Base-by-base conservation (phyloP, 1,140 invertebrate genomes). In the Tetramorium simillimum region DNA sequence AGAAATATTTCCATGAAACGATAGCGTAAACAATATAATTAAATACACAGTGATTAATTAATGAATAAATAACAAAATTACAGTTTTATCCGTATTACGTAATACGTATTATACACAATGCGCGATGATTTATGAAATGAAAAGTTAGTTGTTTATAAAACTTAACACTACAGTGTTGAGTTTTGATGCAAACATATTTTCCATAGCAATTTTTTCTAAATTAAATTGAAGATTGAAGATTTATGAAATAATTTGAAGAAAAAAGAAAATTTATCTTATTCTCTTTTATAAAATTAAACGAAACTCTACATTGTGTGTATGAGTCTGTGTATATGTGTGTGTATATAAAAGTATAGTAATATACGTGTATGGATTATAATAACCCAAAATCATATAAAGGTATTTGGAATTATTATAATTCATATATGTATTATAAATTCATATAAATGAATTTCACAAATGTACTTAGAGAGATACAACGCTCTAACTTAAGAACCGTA, bases 401-500 rank as follows among this genome's bases (percentile, higher is more conserved):
- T 33, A 33, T 33, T 33, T 33, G 33, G 33, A 33, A 33, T 33
- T 33, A 33, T 33, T 33, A 33, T 33, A 33, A 33, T 33, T 33
- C 33, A 33, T 33, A 33, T 33, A 4, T 33, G 4, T 33, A 33
- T 33, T 33, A 33, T 33, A 33, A 33, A 33, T 33, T 3, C 33
- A 33, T 33, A 33, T 33, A 33, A 33, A 33, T 33, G 33, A 33
- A 33, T 0, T 33, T 33, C 33, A 21, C 21, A 82, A 51, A 82
- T 33, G 37, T 72, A 82, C 56, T 72, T 72, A 6, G 67, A 70
- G 65, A 72, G 46, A 21, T 70, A 70, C 9, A 70, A 5, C n/a
- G n/a, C n/a, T 33, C 37, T 21, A 56, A 70, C 72, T 82, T 72
- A 43, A 82, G 65, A 72, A 58, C 6, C 37, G 37, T 82, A 72